A percentile compares a stretch with the other conserved stretches of the same genome.
Evolutionary conservation across 2,888 invertebrate genomes (phyloP).

Genomic region (Aspidapion aeneum): DNA sequence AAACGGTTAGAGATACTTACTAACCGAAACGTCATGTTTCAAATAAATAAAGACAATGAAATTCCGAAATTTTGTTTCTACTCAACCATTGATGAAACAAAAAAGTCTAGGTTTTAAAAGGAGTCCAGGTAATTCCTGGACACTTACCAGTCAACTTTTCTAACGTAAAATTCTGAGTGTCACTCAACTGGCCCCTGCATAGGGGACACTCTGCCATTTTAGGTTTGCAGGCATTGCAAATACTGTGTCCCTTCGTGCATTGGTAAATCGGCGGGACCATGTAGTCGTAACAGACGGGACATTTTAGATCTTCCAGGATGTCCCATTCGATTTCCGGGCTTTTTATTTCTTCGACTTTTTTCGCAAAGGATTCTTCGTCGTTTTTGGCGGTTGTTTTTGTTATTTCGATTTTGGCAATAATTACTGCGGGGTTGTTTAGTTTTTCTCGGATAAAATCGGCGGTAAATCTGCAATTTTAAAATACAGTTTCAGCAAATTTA

Average conservation of each 20-base stretch:
- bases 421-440: slow-evolving; percentile 24
- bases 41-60: too few species aligned
- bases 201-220: slow-evolving; percentile 32
- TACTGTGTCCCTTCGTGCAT: slow-evolving; percentile 41
- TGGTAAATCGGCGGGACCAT: slow-evolving; percentile 42
- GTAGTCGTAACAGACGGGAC: slow-evolving; percentile 41
- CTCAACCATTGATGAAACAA: too few species aligned
- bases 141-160: slow-evolving; percentile 33
- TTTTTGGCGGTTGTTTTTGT: slow-evolving; percentile 12
- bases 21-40: too few species aligned
- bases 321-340: slow-evolving; percentile 26
- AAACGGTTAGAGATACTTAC: too few species aligned
- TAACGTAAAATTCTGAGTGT: slow-evolving; percentile 39
- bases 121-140: too few species aligned
- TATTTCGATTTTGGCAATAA: slow-evolving; percentile 27
- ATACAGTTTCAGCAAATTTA: too few species aligned
- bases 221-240: slow-evolving; percentile 33
- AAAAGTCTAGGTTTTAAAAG: too few species aligned
- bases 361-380: slow-evolving; percentile 4
- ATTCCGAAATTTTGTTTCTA: too few species aligned
- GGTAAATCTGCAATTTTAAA: slow-evolving; percentile 14
- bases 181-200: slow-evolving; percentile 32
- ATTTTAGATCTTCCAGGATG: slow-evolving; percentile 34
- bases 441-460: slow-evolving; percentile 22
- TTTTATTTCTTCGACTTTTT: slow-evolving; percentile 5